Evolutionary conservation across 2,797 vertebrate species (phyloP), one percentile per base, ranked within the genome.

Genomic region (Gymnoscopelus microlampas): DNA sequence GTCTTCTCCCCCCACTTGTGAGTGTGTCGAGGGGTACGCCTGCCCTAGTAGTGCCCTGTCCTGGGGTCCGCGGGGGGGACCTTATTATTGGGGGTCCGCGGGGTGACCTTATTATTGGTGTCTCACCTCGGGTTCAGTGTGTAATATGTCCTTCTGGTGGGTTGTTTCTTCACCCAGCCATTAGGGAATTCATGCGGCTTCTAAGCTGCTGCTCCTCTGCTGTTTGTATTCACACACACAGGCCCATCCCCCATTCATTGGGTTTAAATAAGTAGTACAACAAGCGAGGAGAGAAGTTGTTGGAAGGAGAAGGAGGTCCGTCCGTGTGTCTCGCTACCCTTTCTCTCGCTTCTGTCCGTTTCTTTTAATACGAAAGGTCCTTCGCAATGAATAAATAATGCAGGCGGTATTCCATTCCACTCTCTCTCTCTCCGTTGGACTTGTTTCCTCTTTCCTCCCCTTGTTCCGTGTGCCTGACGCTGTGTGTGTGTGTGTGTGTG

Each of bases 221-320:
- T 44, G 39, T 44, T 73, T 79, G 79, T 71, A 72, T 48, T 63
- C 70, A 39, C 19, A 19, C 19, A 19, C 19, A 19, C 39, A 44
- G 9, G 84, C 88, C 90, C 87, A 91, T 91, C 85, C 86, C 89
- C 89, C 89, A 67, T 63, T 48, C 50, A 89, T 87, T 85, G 83
- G 4, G 39, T 78, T 29, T 29, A 29, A 29, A 29, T 29, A 29
- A 44, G 39, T 44, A 44, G 39, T 44, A 44, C 39, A 44, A 10
- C 7, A 44, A 44, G 19, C 35, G 60, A 66, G 79, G 74, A 71
- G 63, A 87, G 71, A 6, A 77, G 32, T 87, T 89, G 61, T 88
- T 85, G 47, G 26, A 70, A 63, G 66, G 39, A 44, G 39, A 10
- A 44, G 39, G 9, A 10, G 39, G 26, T 29, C 26, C 26, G 26